Percentiles rank a stretch among this genome's conserved stretches.
These are phyloP conservation scores for Drosophila mayaguana DNA, from an alignment of 2,888 invertebrate species.

Conservation along the genomic window DNA sequence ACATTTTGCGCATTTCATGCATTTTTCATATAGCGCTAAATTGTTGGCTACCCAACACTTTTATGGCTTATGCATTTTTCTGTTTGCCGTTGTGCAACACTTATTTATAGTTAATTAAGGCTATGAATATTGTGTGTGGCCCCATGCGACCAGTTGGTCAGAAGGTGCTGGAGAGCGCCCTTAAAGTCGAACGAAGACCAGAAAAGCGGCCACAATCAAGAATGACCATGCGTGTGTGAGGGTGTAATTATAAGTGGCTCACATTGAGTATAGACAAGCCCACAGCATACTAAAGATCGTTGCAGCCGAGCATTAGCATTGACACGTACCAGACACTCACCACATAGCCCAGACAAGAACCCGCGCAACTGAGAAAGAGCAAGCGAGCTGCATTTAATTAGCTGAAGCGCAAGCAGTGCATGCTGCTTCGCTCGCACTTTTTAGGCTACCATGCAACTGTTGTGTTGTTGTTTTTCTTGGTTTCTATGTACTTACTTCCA, in stretches of 20 bases:
- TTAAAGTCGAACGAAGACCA: no score
- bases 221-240: no score
- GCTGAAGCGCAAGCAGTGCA: not conserved
- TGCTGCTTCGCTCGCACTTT: constrained; percentile 6
- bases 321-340: constrained; percentile 9
- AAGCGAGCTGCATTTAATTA: constrained; percentile 12
- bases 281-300: constrained; percentile 28
- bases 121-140: not conserved
- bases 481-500: constrained; percentile 91
- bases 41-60: constrained; percentile 38
- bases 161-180: no score
- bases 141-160: no score
- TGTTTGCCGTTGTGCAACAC: constrained; percentile 10
- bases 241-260: no score
- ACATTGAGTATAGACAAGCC: constrained; percentile 9
- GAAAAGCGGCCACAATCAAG: no score
- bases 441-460: not conserved
- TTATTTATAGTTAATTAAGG: constrained; percentile 30
- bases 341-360: constrained; percentile 7
- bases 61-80: constrained; percentile 23
- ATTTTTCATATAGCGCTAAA: constrained; percentile 63
- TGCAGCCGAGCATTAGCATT: constrained; percentile 6
- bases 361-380: not conserved
- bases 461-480: not conserved
- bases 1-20: constrained; percentile 59